A percentile compares a stretch with the other conserved stretches of the same genome.
Evolutionary conservation across 2,888 invertebrate species (phyloP).

Genomic region (Griposia aprilina): DNA sequence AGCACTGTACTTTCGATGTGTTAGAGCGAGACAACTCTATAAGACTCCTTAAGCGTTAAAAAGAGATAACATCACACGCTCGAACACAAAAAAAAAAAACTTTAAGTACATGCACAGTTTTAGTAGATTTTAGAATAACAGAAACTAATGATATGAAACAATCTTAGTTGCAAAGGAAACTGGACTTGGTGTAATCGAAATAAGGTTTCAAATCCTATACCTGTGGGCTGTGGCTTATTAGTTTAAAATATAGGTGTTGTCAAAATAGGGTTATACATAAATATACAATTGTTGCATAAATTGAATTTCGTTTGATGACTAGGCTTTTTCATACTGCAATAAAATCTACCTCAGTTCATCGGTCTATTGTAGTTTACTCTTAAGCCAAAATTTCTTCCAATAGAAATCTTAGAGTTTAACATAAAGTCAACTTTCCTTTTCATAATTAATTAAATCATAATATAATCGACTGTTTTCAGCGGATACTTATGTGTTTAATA

Average conservation of each 20-base stretch:
- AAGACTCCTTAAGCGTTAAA: not conserved
- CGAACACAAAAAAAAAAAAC: not conserved
- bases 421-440: not conserved
- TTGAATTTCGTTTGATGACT: not conserved
- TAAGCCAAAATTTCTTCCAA: not conserved
- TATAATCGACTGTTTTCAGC: slow-evolving; percentile 2
- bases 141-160: not conserved
- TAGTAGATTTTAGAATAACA: slow-evolving; percentile 9
- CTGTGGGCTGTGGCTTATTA: slow-evolving; percentile 35
- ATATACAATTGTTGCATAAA: slow-evolving; percentile 24
- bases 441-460: not conserved
- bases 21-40: not conserved
- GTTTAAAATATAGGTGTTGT: slow-evolving; percentile 44
- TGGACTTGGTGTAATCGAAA: not conserved
- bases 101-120: not conserved
- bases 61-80: not conserved
- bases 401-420: not conserved
- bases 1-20: not conserved
- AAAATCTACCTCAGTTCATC: slow-evolving; percentile 46
- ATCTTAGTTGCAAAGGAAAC: slow-evolving; percentile 33
- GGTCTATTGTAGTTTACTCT: not conserved
- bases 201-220: slow-evolving; percentile 29
- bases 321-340: slow-evolving; percentile 7
- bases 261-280: slow-evolving; percentile 25
- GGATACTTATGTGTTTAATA: not conserved